These are phyloP conservation scores for Axis porcinus DNA, from an alignment of 2,113 vertebrate genomes.

Conservation along the genomic window DNA sequence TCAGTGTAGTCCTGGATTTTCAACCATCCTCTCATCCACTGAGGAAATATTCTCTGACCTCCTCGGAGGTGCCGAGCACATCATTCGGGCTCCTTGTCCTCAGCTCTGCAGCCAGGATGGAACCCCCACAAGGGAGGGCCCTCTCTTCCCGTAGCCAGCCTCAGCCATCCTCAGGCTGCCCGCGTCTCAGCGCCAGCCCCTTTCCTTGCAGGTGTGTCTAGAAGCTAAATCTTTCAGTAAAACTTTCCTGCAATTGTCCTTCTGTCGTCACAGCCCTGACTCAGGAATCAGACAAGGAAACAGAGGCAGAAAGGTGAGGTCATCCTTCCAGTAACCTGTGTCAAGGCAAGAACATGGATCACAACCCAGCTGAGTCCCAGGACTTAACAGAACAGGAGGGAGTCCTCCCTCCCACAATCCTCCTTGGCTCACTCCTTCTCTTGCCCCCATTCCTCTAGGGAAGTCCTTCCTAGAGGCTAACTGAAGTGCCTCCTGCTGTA, in stretches of 20 bases:
- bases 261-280: neutral
- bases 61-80: neutral
- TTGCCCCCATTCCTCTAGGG: neutral
- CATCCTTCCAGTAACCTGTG: neutral
- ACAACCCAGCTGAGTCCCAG: neutral
- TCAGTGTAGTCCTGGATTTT: accelerated
- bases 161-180: neutral
- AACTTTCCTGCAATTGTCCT: neutral
- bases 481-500: neutral
- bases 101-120: neutral
- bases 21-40: neutral
- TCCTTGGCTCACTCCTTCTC: neutral
- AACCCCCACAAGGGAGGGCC: neutral
- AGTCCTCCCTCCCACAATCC: neutral
- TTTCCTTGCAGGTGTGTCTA: neutral
- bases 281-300: neutral
- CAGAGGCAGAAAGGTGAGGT: neutral
- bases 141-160: neutral
- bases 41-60: neutral
- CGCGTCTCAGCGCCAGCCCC: neutral
- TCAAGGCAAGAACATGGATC: neutral
- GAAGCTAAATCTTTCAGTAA: neutral
- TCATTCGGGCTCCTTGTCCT: neutral
- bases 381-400: neutral
- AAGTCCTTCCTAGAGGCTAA: neutral